These are phyloP conservation scores for Hippolais icterina DNA, from an alignment of 2,113 vertebrate species.

Conservation along the genomic window DNA sequence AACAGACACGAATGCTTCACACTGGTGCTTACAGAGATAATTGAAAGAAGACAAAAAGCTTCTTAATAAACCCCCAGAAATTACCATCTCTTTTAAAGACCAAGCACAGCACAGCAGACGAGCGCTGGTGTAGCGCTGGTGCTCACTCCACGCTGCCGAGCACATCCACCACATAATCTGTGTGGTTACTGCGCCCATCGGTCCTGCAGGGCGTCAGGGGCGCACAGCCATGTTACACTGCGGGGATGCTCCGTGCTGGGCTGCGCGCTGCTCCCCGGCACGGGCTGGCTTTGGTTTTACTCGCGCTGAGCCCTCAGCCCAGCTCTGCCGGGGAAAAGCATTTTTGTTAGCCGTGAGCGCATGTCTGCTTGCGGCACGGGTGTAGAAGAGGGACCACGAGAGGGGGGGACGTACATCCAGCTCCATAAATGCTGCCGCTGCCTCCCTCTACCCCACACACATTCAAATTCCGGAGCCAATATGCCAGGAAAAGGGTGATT, in stretches of 20 bases:
- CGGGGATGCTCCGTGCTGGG: not conserved
- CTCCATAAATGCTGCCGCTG: not conserved
- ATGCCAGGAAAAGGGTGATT: not conserved
- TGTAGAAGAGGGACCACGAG: not conserved
- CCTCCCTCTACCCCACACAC: not conserved
- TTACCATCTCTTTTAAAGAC: too few relatives aligned
- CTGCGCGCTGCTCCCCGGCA: not conserved
- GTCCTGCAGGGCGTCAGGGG: fast-evolving
- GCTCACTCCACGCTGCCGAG: not conserved
- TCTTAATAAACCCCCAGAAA: not conserved
- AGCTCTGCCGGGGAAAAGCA: fast-evolving
- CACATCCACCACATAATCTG: fast-evolving
- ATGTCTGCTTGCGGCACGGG: not conserved
- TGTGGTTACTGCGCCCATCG: fast-evolving
- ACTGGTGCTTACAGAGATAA: not conserved
- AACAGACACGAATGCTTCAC: not conserved
- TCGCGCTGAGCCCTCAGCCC: not conserved
- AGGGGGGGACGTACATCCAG: not conserved
- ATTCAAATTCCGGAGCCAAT: not conserved
- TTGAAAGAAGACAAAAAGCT: not conserved
- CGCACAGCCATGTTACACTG: fast-evolving
- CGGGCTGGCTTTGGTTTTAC: fast-evolving
- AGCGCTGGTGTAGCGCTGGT: not conserved
- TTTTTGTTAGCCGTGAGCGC: not conserved
- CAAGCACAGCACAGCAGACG: fast-evolving